These are phyloP conservation scores for Menidia menidia DNA, from an alignment of 2,797 vertebrate genomes.

Conservation along the genomic window DNA sequence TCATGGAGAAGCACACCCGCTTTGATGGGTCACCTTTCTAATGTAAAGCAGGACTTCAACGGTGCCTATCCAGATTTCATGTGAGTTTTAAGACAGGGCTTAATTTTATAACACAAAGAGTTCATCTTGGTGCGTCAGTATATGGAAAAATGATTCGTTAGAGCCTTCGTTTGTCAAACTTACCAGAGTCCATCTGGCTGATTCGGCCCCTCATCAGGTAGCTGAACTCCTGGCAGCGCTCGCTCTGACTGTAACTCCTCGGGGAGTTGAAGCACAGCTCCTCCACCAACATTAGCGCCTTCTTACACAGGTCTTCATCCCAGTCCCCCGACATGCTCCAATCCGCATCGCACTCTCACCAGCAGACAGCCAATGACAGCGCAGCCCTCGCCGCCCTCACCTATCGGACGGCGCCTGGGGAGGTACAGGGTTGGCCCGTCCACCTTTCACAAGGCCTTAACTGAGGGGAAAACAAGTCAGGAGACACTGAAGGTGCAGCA, in stretches of 20 bases:
- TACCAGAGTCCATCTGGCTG: constrained; percentile 86
- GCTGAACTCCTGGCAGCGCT: constrained; percentile 90
- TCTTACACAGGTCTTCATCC: constrained; percentile 92
- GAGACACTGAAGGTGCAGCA: constrained; percentile 6
- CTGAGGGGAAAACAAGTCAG: constrained; percentile 17
- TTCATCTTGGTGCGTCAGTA: too few relatives aligned
- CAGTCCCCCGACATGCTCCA: constrained; percentile 94
- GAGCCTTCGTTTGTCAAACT: constrained; percentile 23
- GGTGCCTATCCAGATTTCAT: not conserved
- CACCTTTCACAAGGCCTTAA: constrained; percentile 60
- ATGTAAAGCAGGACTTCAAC: constrained; percentile 4
- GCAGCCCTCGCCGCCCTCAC: constrained; percentile 75
- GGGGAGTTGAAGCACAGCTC: constrained; percentile 88
- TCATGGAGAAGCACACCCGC: not conserved
- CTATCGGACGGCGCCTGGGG: constrained; percentile 65
- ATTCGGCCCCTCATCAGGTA: constrained; percentile 84
- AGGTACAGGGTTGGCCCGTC: constrained; percentile 58
- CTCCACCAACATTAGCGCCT: constrained; percentile 88
- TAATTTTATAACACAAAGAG: not conserved
- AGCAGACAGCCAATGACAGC: constrained; percentile 76
- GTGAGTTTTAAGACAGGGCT: not conserved
- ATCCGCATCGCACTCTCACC: constrained; percentile 86
- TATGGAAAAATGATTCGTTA: not conserved
- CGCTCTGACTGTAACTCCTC: constrained; percentile 84
- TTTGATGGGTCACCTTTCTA: not conserved